These are phyloP conservation scores for Oryzias javanicus DNA, from an alignment of 2,113 vertebrate genomes.

Conservation along the genomic window DNA sequence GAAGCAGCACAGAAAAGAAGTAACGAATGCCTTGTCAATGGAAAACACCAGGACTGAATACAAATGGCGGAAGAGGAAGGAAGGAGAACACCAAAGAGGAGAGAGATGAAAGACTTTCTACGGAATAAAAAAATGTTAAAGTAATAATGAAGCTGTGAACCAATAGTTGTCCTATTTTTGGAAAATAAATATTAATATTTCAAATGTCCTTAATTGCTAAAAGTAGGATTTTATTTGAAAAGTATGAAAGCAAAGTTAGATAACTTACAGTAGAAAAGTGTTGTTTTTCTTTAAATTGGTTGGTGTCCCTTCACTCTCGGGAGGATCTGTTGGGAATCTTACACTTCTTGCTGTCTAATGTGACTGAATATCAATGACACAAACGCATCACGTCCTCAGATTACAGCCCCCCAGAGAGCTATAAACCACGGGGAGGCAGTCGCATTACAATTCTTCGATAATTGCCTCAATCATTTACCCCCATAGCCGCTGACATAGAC, in stretches of 20 bases:
- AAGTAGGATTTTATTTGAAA: too few relatives aligned
- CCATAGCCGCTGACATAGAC: constrained; percentile 4
- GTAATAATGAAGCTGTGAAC: too few relatives aligned
- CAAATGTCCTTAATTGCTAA: too few relatives aligned
- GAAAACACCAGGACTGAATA: constrained; percentile 7
- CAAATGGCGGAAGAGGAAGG: constrained; percentile 4
- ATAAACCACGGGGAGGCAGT: constrained; percentile 51
- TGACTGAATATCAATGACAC: constrained; percentile 52
- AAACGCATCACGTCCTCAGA: constrained; percentile 39
- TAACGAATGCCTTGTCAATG: constrained; percentile 20
- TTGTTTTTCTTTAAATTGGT: background rate
- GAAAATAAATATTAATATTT: too few relatives aligned
- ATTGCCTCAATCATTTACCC: constrained; percentile 22
- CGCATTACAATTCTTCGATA: constrained; percentile 31
- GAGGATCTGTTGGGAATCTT: background rate
- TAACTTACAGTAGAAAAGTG: too few relatives aligned
- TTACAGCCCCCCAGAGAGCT: constrained; percentile 36
- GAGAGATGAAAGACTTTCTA: background rate
- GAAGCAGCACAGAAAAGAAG: background rate
- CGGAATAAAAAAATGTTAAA: too few relatives aligned
- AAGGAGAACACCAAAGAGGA: constrained; percentile 6
- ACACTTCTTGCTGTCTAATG: constrained; percentile 19
- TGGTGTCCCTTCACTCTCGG: too few relatives aligned
- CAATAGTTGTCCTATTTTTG: too few relatives aligned
- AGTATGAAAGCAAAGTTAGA: too few relatives aligned